phyloP scores from a whole-genome alignment of 2,113 vertebrate genomes.

The Tragelaphus scriptus region DNA sequence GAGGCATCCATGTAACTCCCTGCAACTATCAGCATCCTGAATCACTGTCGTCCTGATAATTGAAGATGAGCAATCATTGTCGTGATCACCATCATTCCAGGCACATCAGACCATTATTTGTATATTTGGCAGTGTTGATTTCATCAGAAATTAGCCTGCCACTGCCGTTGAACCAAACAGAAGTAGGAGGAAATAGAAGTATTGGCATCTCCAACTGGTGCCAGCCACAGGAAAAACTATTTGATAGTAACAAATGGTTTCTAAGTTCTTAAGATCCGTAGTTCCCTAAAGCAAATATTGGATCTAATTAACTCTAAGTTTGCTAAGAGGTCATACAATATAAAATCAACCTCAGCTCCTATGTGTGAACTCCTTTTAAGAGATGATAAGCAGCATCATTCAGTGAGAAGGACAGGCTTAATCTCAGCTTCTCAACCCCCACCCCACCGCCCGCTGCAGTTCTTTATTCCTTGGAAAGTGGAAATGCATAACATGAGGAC shows the following conservation, averaged over 20 bases:
- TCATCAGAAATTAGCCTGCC: neutral
- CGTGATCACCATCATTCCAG: neutral
- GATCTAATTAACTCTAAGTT: neutral
- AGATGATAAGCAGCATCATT: neutral
- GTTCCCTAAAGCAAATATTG: neutral
- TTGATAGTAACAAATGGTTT: neutral
- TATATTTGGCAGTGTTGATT: neutral
- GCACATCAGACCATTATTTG: neutral
- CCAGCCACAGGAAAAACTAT: neutral
- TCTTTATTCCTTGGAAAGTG: neutral
- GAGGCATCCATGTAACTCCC: neutral
- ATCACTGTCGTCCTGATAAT: neutral
- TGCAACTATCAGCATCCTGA: neutral
- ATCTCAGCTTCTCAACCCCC: neutral
- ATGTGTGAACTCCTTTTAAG: neutral
- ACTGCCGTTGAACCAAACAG: neutral
- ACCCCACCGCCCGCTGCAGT: neutral
- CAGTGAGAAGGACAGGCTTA: neutral
- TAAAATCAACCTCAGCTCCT: neutral
- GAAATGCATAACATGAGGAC: rapidly evolving
- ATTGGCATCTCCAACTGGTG: neutral
- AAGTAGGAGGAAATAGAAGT: neutral
- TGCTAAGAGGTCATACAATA: neutral
- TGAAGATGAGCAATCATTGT: neutral
- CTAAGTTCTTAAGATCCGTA: neutral